These are phyloP conservation scores for Choreutis nemorana DNA, from an alignment of 2,888 invertebrate genomes.

Conservation along the genomic window DNA sequence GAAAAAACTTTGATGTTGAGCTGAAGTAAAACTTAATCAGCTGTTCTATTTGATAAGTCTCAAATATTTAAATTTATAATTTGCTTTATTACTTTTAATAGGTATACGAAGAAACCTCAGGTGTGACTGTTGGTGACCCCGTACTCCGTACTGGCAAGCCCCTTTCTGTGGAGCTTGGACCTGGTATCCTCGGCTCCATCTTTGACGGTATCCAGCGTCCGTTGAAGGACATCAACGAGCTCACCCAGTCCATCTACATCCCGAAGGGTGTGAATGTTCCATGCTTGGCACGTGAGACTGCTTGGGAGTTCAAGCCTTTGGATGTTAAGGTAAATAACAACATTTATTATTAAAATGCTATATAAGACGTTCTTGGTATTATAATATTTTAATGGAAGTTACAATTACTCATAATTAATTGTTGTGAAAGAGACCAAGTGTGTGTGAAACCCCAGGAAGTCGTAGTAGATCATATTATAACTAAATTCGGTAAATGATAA, in stretches of 20 bases:
- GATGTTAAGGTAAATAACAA: slow-evolving; percentile 73
- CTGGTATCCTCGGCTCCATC: slow-evolving; percentile 98
- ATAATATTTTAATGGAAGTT: no score
- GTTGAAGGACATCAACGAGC: slow-evolving; percentile 92
- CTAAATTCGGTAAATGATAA: no score
- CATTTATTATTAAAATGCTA: no score
- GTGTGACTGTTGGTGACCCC: slow-evolving; percentile 99
- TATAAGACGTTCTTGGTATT: no score
- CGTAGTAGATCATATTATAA: no score
- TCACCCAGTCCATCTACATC: slow-evolving; percentile 97
- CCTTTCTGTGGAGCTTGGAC: slow-evolving; percentile 97
- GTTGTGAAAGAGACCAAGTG: no score
- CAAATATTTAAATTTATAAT: no score
- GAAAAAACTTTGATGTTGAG: no score
- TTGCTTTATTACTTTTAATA: slow-evolving; percentile 29
- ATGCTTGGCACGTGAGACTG: slow-evolving; percentile 77
- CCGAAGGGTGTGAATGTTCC: slow-evolving; percentile 98
- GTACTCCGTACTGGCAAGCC: slow-evolving; percentile 99
- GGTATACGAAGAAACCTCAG: slow-evolving; percentile 95
- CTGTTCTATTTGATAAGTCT: no score
- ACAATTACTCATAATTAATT: no score
- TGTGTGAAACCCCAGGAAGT: no score
- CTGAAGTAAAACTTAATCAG: no score
- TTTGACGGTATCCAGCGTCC: slow-evolving; percentile 99
- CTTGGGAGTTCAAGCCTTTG: slow-evolving; percentile 94